These are phyloP conservation scores for Cephus rjabovi DNA, from an alignment of 2,888 invertebrate genomes.

Conservation along the genomic window DNA sequence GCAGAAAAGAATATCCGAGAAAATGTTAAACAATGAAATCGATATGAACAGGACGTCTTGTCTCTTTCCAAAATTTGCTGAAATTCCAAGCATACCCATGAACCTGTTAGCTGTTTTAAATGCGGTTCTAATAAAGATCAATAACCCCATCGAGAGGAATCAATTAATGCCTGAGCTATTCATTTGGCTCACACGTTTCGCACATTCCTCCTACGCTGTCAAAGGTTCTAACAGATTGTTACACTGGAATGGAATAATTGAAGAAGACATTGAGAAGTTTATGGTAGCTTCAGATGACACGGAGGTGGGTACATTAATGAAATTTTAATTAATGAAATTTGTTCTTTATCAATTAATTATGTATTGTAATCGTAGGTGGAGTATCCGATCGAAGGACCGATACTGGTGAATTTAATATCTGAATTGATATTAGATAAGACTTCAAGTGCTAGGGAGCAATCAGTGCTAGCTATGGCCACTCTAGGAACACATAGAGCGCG, in stretches of 20 bases:
- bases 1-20: slow-evolving; percentile 37
- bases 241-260: slow-evolving; percentile 33
- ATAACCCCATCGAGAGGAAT: slow-evolving; percentile 27
- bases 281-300: neutral
- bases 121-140: slow-evolving; percentile 26
- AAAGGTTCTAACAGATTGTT: slow-evolving; percentile 36
- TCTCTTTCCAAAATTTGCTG: slow-evolving; percentile 33
- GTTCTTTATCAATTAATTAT: neutral
- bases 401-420: slow-evolving; percentile 16
- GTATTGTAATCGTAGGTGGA: slow-evolving; percentile 9
- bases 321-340: neutral
- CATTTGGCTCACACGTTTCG: slow-evolving; percentile 35
- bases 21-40: slow-evolving; percentile 9
- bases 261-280: slow-evolving; percentile 19
- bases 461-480: slow-evolving; percentile 59
- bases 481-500: slow-evolving; percentile 69
- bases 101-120: slow-evolving; percentile 46
- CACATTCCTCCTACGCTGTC: slow-evolving; percentile 40
- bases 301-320: neutral
- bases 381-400: slow-evolving; percentile 16
- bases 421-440: slow-evolving; percentile 27
- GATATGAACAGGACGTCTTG: neutral
- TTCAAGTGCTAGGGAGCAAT: slow-evolving; percentile 24
- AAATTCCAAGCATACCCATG: slow-evolving; percentile 52
- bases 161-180: slow-evolving; percentile 43